Evolutionary conservation across 2,797 vertebrate species (phyloP).

Genomic region (Psittacula derbiana): DNA sequence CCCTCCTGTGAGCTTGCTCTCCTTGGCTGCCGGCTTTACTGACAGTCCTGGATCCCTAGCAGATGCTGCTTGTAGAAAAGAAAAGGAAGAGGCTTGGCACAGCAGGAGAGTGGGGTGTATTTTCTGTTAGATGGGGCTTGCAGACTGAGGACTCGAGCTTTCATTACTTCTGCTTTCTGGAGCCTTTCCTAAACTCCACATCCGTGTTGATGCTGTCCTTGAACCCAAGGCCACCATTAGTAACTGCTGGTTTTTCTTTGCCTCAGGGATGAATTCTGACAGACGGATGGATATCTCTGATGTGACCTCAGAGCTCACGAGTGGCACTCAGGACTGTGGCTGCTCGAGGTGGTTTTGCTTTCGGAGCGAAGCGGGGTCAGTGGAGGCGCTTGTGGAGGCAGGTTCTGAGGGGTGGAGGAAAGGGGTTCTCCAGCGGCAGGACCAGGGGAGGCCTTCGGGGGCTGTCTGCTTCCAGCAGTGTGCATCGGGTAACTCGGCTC

Average conservation of each 20-base stretch:
- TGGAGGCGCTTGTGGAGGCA: neutral
- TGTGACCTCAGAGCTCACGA: neutral
- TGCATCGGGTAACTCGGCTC: rapidly evolving
- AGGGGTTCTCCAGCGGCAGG: neutral
- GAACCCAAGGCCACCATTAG: neutral
- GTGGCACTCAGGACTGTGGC: neutral
- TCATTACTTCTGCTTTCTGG: neutral
- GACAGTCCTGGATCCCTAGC: neutral
- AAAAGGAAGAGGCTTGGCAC: neutral
- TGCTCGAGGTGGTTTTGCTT: neutral
- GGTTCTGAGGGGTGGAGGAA: neutral
- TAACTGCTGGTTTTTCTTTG: constrained; percentile 54
- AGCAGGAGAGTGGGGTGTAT: neutral
- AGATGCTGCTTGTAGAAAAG: neutral
- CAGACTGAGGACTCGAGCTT: neutral
- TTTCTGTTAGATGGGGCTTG: neutral
- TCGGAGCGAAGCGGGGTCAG: neutral
- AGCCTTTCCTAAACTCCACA: neutral
- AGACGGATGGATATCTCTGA: neutral
- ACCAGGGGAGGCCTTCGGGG: neutral
- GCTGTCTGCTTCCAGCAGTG: neutral
- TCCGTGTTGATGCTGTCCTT: neutral
- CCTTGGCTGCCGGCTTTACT: neutral
- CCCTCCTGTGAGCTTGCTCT: neutral
- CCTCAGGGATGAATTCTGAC: constrained; percentile 71